These are phyloP conservation scores for Drosophila dives DNA, from an alignment of 2,888 invertebrate genomes.

Conservation along the genomic window DNA sequence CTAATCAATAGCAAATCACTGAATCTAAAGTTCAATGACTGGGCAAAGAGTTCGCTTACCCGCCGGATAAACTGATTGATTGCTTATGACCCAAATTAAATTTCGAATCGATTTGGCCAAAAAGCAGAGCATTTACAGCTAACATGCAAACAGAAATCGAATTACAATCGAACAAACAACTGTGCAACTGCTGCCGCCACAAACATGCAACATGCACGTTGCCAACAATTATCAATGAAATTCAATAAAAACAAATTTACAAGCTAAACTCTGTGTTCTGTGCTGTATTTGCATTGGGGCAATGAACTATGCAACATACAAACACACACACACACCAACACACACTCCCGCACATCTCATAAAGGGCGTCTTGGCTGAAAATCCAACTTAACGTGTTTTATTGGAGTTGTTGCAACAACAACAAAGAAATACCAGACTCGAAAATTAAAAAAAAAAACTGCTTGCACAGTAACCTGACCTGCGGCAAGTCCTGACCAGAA, in stretches of 20 bases:
- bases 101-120: slow-evolving; percentile 64
- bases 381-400: slow-evolving; percentile 51
- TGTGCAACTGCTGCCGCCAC: slow-evolving; percentile 25
- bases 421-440: slow-evolving; percentile 25
- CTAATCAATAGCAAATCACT: slow-evolving; percentile 52
- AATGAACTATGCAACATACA: slow-evolving; percentile 21
- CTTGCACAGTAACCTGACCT: slow-evolving; percentile 65
- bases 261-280: slow-evolving; percentile 2
- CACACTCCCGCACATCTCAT: neutral
- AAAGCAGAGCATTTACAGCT: slow-evolving; percentile 41
- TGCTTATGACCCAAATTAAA: slow-evolving; percentile 74
- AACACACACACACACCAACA: neutral
- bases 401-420: slow-evolving; percentile 39
- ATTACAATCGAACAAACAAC: slow-evolving; percentile 52
- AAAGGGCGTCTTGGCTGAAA: slow-evolving; percentile 31
- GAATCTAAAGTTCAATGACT: slow-evolving; percentile 70
- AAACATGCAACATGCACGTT: slow-evolving; percentile 59
- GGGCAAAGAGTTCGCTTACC: slow-evolving; percentile 56
- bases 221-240: slow-evolving; percentile 74
- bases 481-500: slow-evolving; percentile 54
- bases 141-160: slow-evolving; percentile 65
- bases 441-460: slow-evolving; percentile 54
- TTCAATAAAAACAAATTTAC: slow-evolving; percentile 50
- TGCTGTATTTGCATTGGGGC: slow-evolving; percentile 45
- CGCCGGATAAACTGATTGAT: slow-evolving; percentile 53